These are phyloP conservation scores for Corydoras sp. DNA, from an alignment of 2,113 vertebrate genomes.

Conservation along the genomic window DNA sequence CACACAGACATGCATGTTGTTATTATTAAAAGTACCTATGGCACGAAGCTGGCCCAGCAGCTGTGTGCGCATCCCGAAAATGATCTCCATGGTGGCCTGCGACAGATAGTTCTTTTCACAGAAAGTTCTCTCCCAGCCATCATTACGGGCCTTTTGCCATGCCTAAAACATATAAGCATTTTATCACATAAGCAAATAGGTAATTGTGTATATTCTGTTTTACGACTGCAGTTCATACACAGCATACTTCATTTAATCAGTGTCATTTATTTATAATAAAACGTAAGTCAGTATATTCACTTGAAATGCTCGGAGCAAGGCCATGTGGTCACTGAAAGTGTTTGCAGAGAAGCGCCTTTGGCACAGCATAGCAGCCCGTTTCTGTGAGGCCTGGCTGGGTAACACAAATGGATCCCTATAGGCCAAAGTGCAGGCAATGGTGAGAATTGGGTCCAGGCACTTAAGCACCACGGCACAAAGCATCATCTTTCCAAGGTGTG, in stretches of 20 bases:
- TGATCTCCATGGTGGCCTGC: conserved; percentile 92
- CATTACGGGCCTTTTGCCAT: conserved; percentile 88
- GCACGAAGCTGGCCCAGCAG: conserved; percentile 91
- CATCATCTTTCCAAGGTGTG: conserved; percentile 97
- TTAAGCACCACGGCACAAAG: conserved; percentile 83
- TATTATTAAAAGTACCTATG: conserved; percentile 66
- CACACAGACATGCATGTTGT: too few species aligned
- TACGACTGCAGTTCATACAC: too few species aligned
- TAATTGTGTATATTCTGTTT: too few species aligned
- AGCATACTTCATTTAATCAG: too few species aligned
- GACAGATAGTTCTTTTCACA: conserved; percentile 95
- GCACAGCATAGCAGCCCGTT: conserved; percentile 77
- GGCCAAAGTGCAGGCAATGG: conserved; percentile 87
- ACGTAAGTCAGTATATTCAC: conserved; percentile 49
- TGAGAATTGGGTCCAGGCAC: conserved; percentile 93
- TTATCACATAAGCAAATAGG: background rate
- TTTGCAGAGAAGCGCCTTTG: conserved; percentile 78
- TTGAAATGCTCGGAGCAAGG: conserved; percentile 90
- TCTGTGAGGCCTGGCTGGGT: conserved; percentile 79
- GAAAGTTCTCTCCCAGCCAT: conserved; percentile 88
- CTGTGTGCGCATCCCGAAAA: conserved; percentile 88
- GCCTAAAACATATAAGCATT: conserved; percentile 62
- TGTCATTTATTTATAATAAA: too few species aligned
- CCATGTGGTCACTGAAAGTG: conserved; percentile 94
- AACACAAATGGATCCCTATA: conserved; percentile 88